phyloP scores from a whole-genome alignment of 92 coral and sea anemone genomes.

The Bergia puertoricense region DNA sequence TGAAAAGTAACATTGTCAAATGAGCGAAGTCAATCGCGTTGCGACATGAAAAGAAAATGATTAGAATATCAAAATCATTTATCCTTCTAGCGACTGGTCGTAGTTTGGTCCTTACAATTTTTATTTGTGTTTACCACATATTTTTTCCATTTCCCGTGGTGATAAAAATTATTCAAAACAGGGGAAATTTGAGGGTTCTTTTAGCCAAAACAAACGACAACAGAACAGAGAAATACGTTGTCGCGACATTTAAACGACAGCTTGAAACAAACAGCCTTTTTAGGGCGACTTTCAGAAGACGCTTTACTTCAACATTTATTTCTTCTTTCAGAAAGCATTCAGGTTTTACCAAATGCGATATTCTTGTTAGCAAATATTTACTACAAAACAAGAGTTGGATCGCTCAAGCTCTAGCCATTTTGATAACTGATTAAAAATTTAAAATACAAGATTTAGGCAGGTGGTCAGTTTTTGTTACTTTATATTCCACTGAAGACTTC shows the following conservation, averaged over 20 bases:
- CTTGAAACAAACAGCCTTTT: background rate
- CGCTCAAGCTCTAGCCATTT: constrained; percentile 62
- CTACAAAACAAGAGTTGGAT: constrained; percentile 43
- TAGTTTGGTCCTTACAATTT: background rate
- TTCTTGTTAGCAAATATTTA: constrained; percentile 35
- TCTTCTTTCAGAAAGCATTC: background rate
- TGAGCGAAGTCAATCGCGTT: background rate
- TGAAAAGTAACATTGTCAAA: background rate
- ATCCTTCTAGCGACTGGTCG: background rate
- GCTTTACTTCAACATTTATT: background rate
- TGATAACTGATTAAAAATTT: constrained; percentile 80
- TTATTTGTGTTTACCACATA: constrained; percentile 16
- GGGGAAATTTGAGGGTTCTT: constrained; percentile 37
- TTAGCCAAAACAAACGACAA: constrained; percentile 41
- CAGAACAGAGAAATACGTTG: constrained; percentile 6
- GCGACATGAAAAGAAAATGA: constrained; percentile 8
- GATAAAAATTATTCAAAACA: constrained; percentile 46
- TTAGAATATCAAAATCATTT: background rate
- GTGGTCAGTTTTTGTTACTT: constrained; percentile 52
- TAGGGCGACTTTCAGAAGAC: background rate
- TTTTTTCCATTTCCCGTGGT: constrained; percentile 41
- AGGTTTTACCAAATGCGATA: background rate
- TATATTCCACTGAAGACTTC: constrained; percentile 48
- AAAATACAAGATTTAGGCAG: constrained; percentile 60
- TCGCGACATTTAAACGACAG: constrained; percentile 35